Evolutionary conservation across 2,888 invertebrate genomes (phyloP).

Genomic region (Cynaeus angustus): DNA sequence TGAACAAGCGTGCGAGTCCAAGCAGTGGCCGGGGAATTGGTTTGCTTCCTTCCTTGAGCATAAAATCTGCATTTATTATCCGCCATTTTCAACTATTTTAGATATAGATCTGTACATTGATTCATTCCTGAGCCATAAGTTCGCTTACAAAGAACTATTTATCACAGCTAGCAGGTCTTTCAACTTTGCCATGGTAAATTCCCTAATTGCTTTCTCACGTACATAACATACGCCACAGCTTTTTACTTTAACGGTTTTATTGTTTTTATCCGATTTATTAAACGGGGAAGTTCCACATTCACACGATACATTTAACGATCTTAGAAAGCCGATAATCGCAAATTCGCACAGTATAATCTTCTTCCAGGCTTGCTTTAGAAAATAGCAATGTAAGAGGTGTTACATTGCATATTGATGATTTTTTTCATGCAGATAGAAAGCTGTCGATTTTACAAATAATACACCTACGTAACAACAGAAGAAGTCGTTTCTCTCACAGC

Average conservation of each 20-base stretch:
- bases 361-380: background rate
- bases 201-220: slow-evolving; percentile 56
- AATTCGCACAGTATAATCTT: slow-evolving; percentile 22
- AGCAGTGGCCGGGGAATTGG: slow-evolving; percentile 68
- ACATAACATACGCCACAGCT: slow-evolving; percentile 41
- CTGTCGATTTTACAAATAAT: too few species aligned
- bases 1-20: slow-evolving; percentile 66
- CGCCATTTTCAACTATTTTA: slow-evolving; percentile 66
- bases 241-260: slow-evolving; percentile 53
- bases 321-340: slow-evolving; percentile 36
- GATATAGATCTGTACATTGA: slow-evolving; percentile 59
- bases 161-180: slow-evolving; percentile 57
- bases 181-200: slow-evolving; percentile 53
- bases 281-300: slow-evolving; percentile 48
- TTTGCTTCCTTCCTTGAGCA: slow-evolving; percentile 69
- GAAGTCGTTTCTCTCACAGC: too few species aligned
- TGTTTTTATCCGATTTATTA: slow-evolving; percentile 50
- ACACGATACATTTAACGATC: slow-evolving; percentile 47
- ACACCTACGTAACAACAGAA: too few species aligned
- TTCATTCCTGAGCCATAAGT: slow-evolving; percentile 57
- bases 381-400: too few species aligned
- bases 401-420: too few species aligned
- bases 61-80: slow-evolving; percentile 67
- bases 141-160: slow-evolving; percentile 64
- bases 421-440: too few species aligned